These are phyloP conservation scores for Oryzias melastigma DNA, from an alignment of 2,113 vertebrate genomes.

Conservation along the genomic window DNA sequence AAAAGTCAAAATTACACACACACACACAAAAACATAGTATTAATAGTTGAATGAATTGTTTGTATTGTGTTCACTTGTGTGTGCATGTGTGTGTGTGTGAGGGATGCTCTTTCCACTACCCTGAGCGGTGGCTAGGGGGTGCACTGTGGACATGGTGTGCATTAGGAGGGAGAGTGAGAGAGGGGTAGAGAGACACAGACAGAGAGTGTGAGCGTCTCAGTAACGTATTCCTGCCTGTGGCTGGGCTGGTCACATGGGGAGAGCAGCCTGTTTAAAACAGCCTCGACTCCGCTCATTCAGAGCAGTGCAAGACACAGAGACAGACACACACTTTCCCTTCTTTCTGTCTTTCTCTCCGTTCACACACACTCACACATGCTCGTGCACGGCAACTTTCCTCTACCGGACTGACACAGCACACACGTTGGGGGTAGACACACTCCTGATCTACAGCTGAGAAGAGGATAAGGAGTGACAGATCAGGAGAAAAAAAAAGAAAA, in stretches of 20 bases:
- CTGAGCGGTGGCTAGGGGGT: slow-evolving; percentile 79
- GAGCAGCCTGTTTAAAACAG: slow-evolving; percentile 84
- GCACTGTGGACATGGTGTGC: slow-evolving; percentile 73
- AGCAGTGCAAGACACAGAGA: slow-evolving; percentile 77
- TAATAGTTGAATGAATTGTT: slow-evolving; percentile 14
- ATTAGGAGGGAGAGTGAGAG: slow-evolving; percentile 30
- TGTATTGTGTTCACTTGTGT: slow-evolving; percentile 3
- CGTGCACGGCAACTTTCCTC: slow-evolving; percentile 67
- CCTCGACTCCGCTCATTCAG: slow-evolving; percentile 74
- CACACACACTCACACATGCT: slow-evolving; percentile 29
- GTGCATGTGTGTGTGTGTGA: slow-evolving; percentile 21
- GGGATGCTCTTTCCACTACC: slow-evolving; percentile 66
- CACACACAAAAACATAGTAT: slow-evolving; percentile 21
- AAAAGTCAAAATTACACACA: slow-evolving; percentile 20
- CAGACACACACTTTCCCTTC: slow-evolving; percentile 64
- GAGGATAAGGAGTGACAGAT: slow-evolving; percentile 67
- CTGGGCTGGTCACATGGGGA: slow-evolving; percentile 83
- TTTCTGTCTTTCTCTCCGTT: slow-evolving; percentile 26
- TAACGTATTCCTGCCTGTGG: slow-evolving; percentile 80
- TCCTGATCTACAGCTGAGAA: slow-evolving; percentile 53
- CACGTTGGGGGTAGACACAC: slow-evolving; percentile 51
- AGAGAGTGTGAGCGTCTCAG: slow-evolving; percentile 37
- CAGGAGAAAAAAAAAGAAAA: slow-evolving; percentile 47
- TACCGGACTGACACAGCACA: slow-evolving; percentile 68
- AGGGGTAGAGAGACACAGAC: slow-evolving; percentile 5